Conservation (phyloP, 2,113 vertebrate genomes). For the Pampusana beccarii region DNA sequence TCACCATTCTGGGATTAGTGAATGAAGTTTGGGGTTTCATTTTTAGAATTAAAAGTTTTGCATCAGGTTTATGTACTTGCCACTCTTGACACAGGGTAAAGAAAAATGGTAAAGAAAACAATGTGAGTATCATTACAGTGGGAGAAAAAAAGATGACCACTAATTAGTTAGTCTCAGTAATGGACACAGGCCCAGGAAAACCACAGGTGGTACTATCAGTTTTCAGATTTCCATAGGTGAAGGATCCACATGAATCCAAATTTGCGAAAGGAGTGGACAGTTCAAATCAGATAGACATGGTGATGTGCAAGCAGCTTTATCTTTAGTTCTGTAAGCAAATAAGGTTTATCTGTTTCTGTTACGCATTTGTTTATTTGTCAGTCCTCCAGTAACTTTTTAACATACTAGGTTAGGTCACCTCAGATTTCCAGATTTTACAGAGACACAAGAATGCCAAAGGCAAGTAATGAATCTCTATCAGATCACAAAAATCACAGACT, state of each 20-base stretch:
- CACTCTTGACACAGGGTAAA: not conserved
- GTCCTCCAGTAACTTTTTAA: not conserved
- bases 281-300: not conserved
- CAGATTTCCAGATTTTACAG: not conserved
- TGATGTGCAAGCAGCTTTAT: not conserved
- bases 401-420: not conserved
- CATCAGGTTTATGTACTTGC: not conserved
- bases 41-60: not conserved
- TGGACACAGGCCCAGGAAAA: not conserved
- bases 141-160: not conserved
- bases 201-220: fast-evolving
- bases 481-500: not conserved
- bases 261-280: not conserved
- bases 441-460: not conserved
- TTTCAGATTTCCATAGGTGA: not conserved
- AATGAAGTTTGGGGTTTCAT: not conserved
- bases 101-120: not conserved
- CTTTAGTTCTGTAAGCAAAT: not conserved
- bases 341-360: not conserved
- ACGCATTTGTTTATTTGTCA: not conserved
- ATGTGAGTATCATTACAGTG: not conserved
- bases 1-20: not conserved
- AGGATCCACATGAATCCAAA: not conserved
- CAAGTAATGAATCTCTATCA: not conserved
- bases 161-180: not conserved